Conservation (phyloP, 2,797 vertebrate genomes). For the Kryptopterus vitreolus region DNA sequence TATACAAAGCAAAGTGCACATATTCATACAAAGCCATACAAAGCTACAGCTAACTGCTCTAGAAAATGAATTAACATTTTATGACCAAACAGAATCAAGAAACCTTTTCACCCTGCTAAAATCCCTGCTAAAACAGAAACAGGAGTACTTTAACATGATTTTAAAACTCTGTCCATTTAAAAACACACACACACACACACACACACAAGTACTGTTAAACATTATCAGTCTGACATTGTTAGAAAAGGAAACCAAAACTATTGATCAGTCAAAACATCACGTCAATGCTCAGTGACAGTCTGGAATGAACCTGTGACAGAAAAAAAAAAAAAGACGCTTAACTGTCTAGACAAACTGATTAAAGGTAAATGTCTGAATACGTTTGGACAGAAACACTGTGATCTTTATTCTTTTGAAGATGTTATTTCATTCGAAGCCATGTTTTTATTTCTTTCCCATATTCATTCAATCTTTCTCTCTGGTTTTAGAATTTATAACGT, state of each 20-base stretch:
- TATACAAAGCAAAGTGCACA: too few species aligned
- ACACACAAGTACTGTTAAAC: constrained; percentile 15
- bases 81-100: not conserved
- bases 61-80: not conserved
- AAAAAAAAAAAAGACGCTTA: too few species aligned
- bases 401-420: constrained; percentile 47
- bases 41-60: not conserved
- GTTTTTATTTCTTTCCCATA: constrained; percentile 48
- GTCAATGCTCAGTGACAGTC: constrained; percentile 23
- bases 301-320: constrained; percentile 24
- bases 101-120: constrained; percentile 34
- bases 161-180: constrained; percentile 50
- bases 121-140: constrained; percentile 55
- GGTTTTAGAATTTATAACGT: constrained; percentile 45
- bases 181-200: too few species aligned
- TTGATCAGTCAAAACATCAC: constrained; percentile 24
- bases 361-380: constrained; percentile 43
- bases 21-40: too few species aligned
- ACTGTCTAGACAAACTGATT: constrained; percentile 36
- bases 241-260: constrained; percentile 35
- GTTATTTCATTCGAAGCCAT: constrained; percentile 46
- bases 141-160: constrained; percentile 23
- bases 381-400: constrained; percentile 39
- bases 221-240: constrained; percentile 51
- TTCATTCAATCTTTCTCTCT: constrained; percentile 31